Evolutionary conservation across 2,113 vertebrate species (phyloP).

Genomic region (Sylvicapra grimmia): DNA sequence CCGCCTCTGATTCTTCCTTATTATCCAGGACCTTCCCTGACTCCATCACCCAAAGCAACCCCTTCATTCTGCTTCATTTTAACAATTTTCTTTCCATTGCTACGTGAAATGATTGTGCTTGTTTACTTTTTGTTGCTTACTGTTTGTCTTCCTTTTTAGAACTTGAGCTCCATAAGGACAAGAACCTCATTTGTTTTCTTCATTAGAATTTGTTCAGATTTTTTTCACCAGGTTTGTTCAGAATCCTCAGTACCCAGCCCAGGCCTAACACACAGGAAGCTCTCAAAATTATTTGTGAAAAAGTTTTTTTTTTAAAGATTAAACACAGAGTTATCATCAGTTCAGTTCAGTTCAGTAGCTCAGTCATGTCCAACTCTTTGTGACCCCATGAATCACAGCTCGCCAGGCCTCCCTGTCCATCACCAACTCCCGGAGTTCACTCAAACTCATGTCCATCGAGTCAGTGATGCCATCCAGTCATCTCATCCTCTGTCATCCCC

Average conservation of each 20-base stretch:
- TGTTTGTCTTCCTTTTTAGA: background rate
- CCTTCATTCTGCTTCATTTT: background rate
- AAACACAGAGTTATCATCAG: background rate
- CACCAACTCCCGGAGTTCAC: no score
- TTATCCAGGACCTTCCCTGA: background rate
- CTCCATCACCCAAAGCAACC: background rate
- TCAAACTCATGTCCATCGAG: no score
- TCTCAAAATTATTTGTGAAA: background rate
- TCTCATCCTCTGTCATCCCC: no score
- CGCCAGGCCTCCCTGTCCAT: no score
- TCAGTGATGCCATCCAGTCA: no score
- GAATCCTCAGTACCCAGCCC: background rate
- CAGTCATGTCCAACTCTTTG: no score
- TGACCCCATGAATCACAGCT: no score
- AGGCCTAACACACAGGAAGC: background rate
- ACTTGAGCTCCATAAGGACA: background rate
- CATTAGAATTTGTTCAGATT: background rate
- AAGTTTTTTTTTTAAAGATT: background rate
- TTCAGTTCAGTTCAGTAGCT: no score
- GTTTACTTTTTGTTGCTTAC: background rate
- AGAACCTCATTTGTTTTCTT: background rate
- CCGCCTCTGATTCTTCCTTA: rapidly evolving
- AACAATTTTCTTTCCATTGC: background rate
- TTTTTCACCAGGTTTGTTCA: background rate
- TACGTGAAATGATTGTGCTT: background rate